Evolutionary conservation across 2,888 invertebrate species (phyloP), one percentile per base, ranked within the genome.

Genomic region (Netelia fuscicornis): DNA sequence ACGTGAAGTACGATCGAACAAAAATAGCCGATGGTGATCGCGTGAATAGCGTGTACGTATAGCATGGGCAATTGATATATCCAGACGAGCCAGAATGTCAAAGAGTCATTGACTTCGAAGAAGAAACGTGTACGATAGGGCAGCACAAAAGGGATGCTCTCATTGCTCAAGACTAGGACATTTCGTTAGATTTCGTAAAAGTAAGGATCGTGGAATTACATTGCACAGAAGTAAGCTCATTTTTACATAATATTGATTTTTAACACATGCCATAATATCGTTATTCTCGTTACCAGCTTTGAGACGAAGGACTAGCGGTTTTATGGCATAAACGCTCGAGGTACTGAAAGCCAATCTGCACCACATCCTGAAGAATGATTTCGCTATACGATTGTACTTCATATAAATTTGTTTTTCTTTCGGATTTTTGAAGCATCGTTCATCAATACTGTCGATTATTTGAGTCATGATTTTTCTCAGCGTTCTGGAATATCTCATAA

Each of bases 81-180:
- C 74, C 83, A 85, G 48, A 87, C 44, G 8, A 81, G 9, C 64
- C 83, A 83, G 11, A 78, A 84, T 20, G 71, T 70, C 6, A 67
- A 11, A 0, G 78, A 23, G 44, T 78, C 82, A 9, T 81, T 71
- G 1, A 86, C 67, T 11, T 81, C 71, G 23, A 83, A 81, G 54
- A 84, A 84, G 56, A 84, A 42, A 17, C 71, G 82, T 17, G 84
- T 79, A 2, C 81, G 86, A 37, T 83, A 87, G 1, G 87, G 72
- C 23, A 78, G 56, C 10, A 78, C 64, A 52, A 60, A 79, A 5
- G 79, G 76, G 30, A 77, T 58, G 48, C 44, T 83, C 20, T 83
- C 67, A 25, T 81, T 83, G 56, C 58, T 25, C 44, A 85, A 20
- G 25, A 10, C 85, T 85, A 58, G 20, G 17, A 20, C 2, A 9